Evolutionary conservation across 2,888 invertebrate species (phyloP).

Genomic region (Chrysolina oricalcia): DNA sequence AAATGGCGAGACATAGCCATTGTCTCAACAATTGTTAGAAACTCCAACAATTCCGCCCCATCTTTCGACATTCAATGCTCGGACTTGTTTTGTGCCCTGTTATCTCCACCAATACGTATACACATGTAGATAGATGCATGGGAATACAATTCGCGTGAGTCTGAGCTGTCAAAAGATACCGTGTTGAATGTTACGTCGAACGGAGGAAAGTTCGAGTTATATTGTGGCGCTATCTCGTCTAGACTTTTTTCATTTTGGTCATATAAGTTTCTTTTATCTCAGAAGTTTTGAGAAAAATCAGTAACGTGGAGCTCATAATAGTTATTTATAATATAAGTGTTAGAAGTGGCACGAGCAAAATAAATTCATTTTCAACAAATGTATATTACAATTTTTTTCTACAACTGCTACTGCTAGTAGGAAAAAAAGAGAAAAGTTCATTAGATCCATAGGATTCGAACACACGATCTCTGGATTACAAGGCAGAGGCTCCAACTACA

Average conservation of each 20-base stretch:
- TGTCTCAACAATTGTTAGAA: constrained; percentile 37
- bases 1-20: constrained; percentile 36
- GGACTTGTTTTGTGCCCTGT: constrained; percentile 35
- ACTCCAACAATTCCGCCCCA: constrained; percentile 35
- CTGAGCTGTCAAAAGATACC: constrained; percentile 31
- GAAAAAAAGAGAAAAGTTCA: no score
- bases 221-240: not conserved
- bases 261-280: no score
- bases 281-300: no score
- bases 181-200: not conserved
- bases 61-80: constrained; percentile 36
- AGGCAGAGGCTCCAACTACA: no score
- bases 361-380: no score
- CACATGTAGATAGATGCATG: constrained; percentile 23
- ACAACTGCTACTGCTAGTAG: no score
- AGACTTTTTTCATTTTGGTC: not conserved
- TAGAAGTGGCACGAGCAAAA: no score
- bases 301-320: no score
- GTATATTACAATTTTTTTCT: no score
- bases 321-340: no score
- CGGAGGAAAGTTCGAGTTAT: not conserved
- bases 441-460: no score
- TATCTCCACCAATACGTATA: constrained; percentile 35
- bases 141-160: constrained; percentile 23
- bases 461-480: no score